Conservation (phyloP, 2,797 vertebrate genomes). For the Oreortyx pictus region DNA sequence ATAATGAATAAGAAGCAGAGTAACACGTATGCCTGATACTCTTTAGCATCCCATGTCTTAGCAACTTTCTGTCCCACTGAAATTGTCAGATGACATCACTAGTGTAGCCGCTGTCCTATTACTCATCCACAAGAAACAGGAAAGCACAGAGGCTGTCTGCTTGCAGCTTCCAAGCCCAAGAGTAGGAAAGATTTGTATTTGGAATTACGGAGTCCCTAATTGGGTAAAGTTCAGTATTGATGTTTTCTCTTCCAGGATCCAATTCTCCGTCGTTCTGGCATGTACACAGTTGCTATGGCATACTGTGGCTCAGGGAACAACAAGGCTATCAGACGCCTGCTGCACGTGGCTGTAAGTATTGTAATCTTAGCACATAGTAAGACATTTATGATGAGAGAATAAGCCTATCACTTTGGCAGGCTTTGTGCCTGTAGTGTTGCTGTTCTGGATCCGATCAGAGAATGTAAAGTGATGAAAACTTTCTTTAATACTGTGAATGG, state of each 20-base stretch:
- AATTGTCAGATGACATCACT: background rate
- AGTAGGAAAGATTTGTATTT: background rate
- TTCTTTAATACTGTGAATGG: background rate
- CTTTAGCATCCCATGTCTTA: background rate
- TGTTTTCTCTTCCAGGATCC: conserved; percentile 83
- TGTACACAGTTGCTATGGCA: conserved; percentile 99
- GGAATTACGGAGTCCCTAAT: background rate
- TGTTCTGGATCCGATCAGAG: background rate
- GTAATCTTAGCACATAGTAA: background rate
- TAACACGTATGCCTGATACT: background rate
- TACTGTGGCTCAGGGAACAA: conserved; percentile 99
- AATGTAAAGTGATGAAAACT: background rate
- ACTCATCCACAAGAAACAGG: background rate
- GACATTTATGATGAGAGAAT: background rate
- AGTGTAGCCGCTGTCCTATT: background rate
- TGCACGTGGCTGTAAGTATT: conserved; percentile 95
- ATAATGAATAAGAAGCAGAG: background rate
- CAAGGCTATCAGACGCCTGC: conserved; percentile 95
- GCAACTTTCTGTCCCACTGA: background rate
- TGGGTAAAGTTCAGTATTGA: background rate
- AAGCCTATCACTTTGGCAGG: background rate
- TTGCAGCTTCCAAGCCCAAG: background rate
- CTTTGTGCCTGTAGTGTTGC: background rate
- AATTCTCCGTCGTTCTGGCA: conserved; percentile 96
- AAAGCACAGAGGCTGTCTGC: background rate